phyloP scores from a whole-genome alignment of 2,888 invertebrate genomes.

The Neocrepidodera transversa region DNA sequence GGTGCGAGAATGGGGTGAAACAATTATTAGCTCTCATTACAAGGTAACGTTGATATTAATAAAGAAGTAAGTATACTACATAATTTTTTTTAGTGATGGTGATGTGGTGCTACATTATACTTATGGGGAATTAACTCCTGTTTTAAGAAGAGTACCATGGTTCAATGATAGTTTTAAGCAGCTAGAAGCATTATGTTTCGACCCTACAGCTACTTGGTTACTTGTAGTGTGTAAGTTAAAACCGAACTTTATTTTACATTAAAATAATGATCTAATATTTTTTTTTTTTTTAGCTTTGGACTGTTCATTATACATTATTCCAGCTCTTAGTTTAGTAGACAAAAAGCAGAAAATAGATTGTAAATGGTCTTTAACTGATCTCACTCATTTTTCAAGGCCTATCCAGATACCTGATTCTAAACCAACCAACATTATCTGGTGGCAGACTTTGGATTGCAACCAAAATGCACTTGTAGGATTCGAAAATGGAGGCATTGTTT shows the following conservation, averaged over 20 bases:
- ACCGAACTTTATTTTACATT: neutral
- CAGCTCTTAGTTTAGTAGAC: constrained; percentile 67
- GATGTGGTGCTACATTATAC: constrained; percentile 58
- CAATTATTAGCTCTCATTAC: constrained; percentile 53
- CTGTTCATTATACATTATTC: constrained; percentile 68
- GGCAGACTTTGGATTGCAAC: constrained; percentile 77
- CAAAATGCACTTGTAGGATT: constrained; percentile 76
- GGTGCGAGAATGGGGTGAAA: constrained; percentile 59
- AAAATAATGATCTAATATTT: neutral
- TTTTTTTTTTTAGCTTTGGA: constrained; percentile 60
- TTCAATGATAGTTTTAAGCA: constrained; percentile 56
- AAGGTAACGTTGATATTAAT: constrained; percentile 45
- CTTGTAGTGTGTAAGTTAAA: constrained; percentile 65
- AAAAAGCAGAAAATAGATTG: constrained; percentile 63
- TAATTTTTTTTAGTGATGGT: constrained; percentile 48
- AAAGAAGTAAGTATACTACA: neutral
- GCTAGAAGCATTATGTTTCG: constrained; percentile 80
- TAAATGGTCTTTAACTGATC: constrained; percentile 67
- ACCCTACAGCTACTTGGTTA: constrained; percentile 82
- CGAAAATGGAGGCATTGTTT: constrained; percentile 66
- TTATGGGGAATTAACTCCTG: constrained; percentile 57
- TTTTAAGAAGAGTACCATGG: constrained; percentile 58
- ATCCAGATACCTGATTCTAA: constrained; percentile 55
- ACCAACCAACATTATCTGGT: constrained; percentile 75
- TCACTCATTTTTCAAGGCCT: constrained; percentile 62